phyloP scores from a whole-genome alignment of 2,113 vertebrate species.

The Egretta garzetta region DNA sequence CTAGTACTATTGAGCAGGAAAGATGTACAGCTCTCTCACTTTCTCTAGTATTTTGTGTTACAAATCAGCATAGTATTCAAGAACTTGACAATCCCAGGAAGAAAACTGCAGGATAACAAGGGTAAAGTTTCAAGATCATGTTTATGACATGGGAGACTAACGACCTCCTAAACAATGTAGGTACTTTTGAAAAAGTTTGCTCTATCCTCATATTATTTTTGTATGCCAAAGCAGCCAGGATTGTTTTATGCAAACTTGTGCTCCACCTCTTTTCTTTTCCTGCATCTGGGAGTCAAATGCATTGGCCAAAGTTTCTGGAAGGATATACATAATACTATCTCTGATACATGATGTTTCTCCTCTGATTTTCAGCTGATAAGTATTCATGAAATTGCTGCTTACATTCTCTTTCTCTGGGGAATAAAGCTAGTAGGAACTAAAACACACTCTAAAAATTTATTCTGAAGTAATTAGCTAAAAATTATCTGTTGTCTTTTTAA shows the following conservation, averaged over 20 bases:
- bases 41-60: background rate
- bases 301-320: background rate
- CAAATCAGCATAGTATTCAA: background rate
- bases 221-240: background rate
- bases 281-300: background rate
- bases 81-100: background rate
- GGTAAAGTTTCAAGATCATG: background rate
- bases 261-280: background rate
- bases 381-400: background rate
- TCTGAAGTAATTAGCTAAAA: background rate
- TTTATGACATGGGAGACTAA: background rate
- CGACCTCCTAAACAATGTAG: background rate
- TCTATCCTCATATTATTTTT: background rate
- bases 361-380: background rate
- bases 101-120: background rate
- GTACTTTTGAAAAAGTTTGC: background rate
- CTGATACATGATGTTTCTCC: background rate
- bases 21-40: background rate
- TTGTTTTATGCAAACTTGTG: background rate
- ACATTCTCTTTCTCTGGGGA: background rate
- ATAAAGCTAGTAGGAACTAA: background rate
- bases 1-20: background rate
- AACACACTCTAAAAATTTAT: background rate
- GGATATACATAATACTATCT: background rate
- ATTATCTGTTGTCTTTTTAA: slow-evolving; percentile 29